Conservation (phyloP, 2,888 invertebrate genomes). For the Pollenia angustigena region DNA sequence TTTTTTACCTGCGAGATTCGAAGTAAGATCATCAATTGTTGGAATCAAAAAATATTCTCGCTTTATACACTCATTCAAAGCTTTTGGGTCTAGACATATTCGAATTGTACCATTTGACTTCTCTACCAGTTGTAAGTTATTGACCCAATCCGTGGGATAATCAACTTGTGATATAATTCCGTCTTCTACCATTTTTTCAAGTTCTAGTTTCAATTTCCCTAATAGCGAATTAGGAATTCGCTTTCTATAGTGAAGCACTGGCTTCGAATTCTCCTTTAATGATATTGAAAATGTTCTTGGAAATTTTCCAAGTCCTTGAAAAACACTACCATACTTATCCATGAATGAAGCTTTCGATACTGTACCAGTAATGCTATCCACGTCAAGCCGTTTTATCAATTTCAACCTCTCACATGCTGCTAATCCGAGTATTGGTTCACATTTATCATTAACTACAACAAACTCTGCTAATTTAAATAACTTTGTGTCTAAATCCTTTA, state of each 20-base stretch:
- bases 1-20: conserved; percentile 1
- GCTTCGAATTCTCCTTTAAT: conserved; percentile 70
- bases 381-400: conserved; percentile 55
- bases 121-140: conserved; percentile 73
- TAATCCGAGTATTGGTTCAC: conserved; percentile 52
- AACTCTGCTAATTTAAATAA: conserved; percentile 1
- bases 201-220: conserved; percentile 67
- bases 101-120: conserved; percentile 53
- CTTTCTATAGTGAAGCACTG: conserved; percentile 73
- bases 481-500: conserved; percentile 7
- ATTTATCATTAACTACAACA: conserved; percentile 47
- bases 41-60: not conserved
- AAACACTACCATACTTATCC: conserved; percentile 48
- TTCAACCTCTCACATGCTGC: conserved; percentile 22
- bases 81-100: conserved; percentile 52
- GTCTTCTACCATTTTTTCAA: conserved; percentile 62
- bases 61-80: not conserved
- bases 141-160: conserved; percentile 75
- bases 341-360: conserved; percentile 33
- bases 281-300: conserved; percentile 63
- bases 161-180: conserved; percentile 74
- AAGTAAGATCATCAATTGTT: not conserved
- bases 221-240: conserved; percentile 68
- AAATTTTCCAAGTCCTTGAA: conserved; percentile 70
- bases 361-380: conserved; percentile 75